Conservation (phyloP, 2,113 vertebrate species). For the Zeus faber region DNA sequence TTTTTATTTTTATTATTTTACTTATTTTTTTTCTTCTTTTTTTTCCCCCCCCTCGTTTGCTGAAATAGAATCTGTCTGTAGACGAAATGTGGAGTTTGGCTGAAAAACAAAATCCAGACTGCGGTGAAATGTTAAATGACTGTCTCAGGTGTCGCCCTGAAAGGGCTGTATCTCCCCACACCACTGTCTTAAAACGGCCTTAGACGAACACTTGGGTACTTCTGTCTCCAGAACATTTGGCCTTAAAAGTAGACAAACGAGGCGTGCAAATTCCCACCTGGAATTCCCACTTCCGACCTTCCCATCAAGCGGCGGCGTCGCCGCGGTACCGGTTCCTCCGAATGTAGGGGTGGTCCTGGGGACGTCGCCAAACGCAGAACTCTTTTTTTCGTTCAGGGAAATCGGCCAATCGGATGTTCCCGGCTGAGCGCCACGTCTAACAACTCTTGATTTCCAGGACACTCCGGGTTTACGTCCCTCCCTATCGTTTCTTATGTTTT, state of each 20-base stretch:
- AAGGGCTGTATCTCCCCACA: conserved; percentile 70
- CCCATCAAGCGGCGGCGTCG: conserved; percentile 38
- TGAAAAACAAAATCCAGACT: conserved; percentile 28
- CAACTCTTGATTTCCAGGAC: conserved; percentile 40
- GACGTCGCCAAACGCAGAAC: conserved; percentile 30
- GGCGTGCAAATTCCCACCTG: conserved; percentile 63
- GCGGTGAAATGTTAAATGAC: conserved; percentile 25
- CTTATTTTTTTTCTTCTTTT: background rate
- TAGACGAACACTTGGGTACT: conserved; percentile 46
- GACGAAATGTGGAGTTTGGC: too few species aligned
- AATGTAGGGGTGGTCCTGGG: conserved; percentile 70
- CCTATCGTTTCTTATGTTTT: conserved; percentile 15
- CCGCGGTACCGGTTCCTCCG: conserved; percentile 68
- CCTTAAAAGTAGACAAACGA: conserved; percentile 67
- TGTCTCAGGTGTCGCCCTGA: conserved; percentile 68
- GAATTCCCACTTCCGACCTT: too few species aligned
- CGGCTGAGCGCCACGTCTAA: conserved; percentile 11
- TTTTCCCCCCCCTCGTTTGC: background rate
- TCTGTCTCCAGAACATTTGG: conserved; percentile 52
- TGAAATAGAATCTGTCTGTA: conserved; percentile 23
- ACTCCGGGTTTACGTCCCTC: conserved; percentile 28
- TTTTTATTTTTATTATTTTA: background rate
- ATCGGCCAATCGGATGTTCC: background rate
- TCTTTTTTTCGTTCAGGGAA: background rate
- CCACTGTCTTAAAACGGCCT: conserved; percentile 70